Evolutionary conservation across 2,797 vertebrate species (phyloP).

Genomic region (Halcyon smyrnensis): DNA sequence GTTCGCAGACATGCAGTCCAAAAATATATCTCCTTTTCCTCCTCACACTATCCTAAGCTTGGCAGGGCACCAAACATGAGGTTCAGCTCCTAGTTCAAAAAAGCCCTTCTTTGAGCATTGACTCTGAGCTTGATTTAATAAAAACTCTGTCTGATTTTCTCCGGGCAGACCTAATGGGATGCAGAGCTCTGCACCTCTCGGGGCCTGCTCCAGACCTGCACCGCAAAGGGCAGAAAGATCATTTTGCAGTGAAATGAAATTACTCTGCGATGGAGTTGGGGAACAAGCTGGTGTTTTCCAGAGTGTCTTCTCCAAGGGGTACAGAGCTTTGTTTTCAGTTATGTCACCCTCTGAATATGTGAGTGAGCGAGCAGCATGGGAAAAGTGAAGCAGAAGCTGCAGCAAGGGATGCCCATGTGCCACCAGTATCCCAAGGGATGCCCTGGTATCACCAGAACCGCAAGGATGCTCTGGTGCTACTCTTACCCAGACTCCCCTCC

Average conservation of each 20-base stretch:
- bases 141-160: conserved; percentile 45
- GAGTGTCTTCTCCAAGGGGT: neutral
- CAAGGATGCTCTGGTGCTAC: accelerated
- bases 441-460: neutral
- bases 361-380: neutral
- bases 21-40: conserved; percentile 68
- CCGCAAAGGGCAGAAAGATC: neutral
- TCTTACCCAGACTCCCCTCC: neutral
- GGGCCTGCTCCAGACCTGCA: conserved; percentile 9
- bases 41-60: conserved; percentile 47
- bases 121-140: conserved; percentile 61
- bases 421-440: neutral
- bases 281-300: neutral
- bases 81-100: conserved; percentile 70
- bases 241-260: neutral
- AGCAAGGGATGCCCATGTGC: neutral
- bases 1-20: conserved; percentile 49
- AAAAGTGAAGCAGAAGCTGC: neutral
- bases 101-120: conserved; percentile 42
- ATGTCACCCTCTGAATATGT: neutral
- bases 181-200: neutral
- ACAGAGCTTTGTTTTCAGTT: neutral
- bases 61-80: conserved; percentile 72
- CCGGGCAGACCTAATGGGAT: conserved; percentile 20
- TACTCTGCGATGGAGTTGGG: neutral